Base-by-base conservation (phyloP, 1,140 invertebrate species). In the Anoplophora glabripennis region DNA sequence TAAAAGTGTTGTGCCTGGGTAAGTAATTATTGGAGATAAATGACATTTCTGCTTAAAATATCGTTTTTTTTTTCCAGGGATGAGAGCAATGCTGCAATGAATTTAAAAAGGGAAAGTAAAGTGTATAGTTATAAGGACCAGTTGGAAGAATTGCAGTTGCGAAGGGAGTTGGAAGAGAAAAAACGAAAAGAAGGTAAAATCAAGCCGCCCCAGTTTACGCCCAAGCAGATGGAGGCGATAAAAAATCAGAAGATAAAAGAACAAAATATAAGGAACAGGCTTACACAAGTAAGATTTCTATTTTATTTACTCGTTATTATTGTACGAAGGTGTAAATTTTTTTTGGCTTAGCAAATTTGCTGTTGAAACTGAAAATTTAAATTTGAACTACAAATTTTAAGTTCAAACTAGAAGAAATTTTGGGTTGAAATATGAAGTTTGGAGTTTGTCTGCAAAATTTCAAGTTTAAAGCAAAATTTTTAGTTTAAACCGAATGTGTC, bases 111-210 rank as follows among this genome's bases (percentile, higher is more conserved):
- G 38, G 96, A 99, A 72, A 98, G 92, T 73, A 99, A 98, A 79
- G 91, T 88, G 2, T 99, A 99, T 75, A 96, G 93, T 12, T 97
- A 94, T 74, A 95, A 96, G 73, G 96, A 99, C 67, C 96, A 99
- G 75, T 80, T 96, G 69, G 96, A 96, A 72, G 96, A 98, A 75
- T 76, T 97, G 53, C 90, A 96, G 70, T 76, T 99, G 34, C 80
- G 91, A 36, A 88, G 93, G 64, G 96, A 98, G 80, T 78, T 98
- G 8, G 96, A 96, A 64, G 93, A 94, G 65, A 79, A 81, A 47
- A 88, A 87, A 63, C 83, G 84, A 40, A 86, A 86, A 66, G 90
- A 94, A 71, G 92, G 92, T 3, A 90, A 89, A 73, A 79, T 87
- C n/a, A 89, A 88, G 63, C 79, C 86, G 51, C 84, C 86, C 61